Evolutionary conservation across 1,140 invertebrate genomes (phyloP).

Genomic region (Apis dorsata): DNA sequence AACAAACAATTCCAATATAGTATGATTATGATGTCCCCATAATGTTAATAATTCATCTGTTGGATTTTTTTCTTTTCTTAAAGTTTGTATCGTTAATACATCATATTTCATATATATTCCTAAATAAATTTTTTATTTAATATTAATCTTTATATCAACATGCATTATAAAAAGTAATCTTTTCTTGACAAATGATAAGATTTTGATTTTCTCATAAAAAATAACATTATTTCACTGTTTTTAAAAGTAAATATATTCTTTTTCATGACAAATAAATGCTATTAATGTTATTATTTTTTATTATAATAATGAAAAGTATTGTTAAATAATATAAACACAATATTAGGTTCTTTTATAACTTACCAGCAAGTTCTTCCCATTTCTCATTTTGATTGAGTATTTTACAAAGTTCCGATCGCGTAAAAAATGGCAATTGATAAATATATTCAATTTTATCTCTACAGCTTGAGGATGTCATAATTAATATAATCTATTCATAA

Average conservation of each 20-base stretch:
- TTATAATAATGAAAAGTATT: not conserved
- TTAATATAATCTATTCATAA: not conserved
- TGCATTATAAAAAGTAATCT: too few species aligned
- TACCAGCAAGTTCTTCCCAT: conserved; percentile 88
- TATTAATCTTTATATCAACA: not conserved
- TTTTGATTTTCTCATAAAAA: too few species aligned
- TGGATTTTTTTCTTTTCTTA: conserved; percentile 84
- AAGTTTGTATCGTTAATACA: conserved; percentile 77
- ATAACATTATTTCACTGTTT: too few species aligned
- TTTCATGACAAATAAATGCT: too few species aligned
- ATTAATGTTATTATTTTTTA: too few species aligned
- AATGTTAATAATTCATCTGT: conserved; percentile 86
- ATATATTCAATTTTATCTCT: conserved; percentile 80
- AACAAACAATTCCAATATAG: conserved; percentile 87
- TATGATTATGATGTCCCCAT: conserved; percentile 91
- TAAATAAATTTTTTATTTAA: conserved; percentile 55
- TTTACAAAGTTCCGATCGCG: conserved; percentile 85
- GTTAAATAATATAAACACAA: not conserved
- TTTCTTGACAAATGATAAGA: too few species aligned
- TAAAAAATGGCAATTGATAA: conserved; percentile 86
- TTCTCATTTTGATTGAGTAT: conserved; percentile 88
- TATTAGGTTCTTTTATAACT: conserved; percentile 42
- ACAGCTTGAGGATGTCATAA: conserved; percentile 17
- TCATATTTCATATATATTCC: conserved; percentile 81
- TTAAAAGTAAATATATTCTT: too few species aligned